Evolutionary conservation across 2,113 vertebrate species (phyloP).

Genomic region (Brachypteracias leptosomus): DNA sequence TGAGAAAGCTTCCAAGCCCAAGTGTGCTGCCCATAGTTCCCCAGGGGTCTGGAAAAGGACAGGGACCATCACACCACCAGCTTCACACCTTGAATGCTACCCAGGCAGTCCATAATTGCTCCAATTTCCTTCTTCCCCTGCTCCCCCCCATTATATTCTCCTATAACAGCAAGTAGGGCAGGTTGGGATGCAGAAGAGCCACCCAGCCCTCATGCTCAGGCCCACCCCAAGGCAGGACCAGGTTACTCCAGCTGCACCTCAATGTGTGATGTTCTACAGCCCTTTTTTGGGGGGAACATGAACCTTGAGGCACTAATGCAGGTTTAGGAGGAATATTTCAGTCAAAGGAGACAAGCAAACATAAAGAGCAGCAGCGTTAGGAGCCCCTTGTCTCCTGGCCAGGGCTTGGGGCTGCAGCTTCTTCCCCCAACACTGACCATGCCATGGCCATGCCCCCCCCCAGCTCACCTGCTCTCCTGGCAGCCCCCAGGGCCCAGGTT

Average conservation of each 20-base stretch:
- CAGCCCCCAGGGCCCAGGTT: slow-evolving; percentile 72
- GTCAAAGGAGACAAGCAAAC: not conserved
- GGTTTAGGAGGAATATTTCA: not conserved
- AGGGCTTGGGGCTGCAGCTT: not conserved
- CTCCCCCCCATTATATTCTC: not conserved
- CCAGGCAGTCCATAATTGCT: not conserved
- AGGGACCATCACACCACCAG: not conserved
- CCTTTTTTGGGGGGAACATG: not conserved
- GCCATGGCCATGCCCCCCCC: not conserved
- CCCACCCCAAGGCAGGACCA: fast-evolving
- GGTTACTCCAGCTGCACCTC: not conserved
- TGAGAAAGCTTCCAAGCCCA: not conserved
- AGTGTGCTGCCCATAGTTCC: fast-evolving
- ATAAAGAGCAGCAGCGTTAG: not conserved
- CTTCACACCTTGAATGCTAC: not conserved
- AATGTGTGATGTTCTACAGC: fast-evolving
- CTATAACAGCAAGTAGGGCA: not conserved
- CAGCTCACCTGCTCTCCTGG: slow-evolving; percentile 76
- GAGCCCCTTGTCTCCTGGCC: not conserved
- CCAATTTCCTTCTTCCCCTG: not conserved
- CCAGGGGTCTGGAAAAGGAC: not conserved
- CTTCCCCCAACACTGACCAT: fast-evolving
- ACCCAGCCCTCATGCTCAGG: fast-evolving
- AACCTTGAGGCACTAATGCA: not conserved
- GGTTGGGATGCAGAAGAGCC: not conserved